Base-by-base conservation (phyloP, 2,797 vertebrate species). In the Garrulus glandarius region DNA sequence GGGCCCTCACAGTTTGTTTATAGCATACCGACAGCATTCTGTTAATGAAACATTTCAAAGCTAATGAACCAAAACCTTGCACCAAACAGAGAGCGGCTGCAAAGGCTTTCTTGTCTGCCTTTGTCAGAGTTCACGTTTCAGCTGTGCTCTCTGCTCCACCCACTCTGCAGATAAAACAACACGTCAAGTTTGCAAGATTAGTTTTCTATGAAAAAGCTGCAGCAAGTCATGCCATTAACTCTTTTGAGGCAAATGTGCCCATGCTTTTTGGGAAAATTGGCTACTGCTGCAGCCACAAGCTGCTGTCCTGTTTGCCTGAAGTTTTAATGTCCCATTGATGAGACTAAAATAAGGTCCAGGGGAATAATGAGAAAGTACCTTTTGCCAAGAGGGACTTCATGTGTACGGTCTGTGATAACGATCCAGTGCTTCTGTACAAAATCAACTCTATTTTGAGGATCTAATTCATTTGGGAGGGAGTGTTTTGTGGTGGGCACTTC, bases 151-250 rank as follows among this genome's bases (percentile, higher is more conserved):
- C 94, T 60, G 67, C 97, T 98, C 97, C 96, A 83, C 98, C 96
- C 98, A 93, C 93, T 95, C 92, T 20, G 96, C 98, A 98, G 98
- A 98, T 98, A 97, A 98, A 99, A 98, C 98, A 98, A 98, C 98
- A 97, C 98, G 71, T 96, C 70, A n/a, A 52, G 59, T 87, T 55
- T 76, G 47, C 88, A 89, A 83, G 94, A 52, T 70, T 19, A 79
- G 74, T 46, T 53, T 90, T 81, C 65, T 46, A 34, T 29, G 83
- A 57, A 64, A 77, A 78, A 69, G 29, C 76, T 63, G 53, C 60
- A 64, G 29, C 37, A 60, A 78, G 20, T 22, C 19, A 3, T 5
- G 52, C 27, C 52, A 13, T 95, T 89, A 79, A 92, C 82, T 75
- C 83, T 82, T 94, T 75, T 52, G 70, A 67, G 60, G 32, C 8